Evolutionary conservation across 2,113 vertebrate genomes (phyloP), one percentile per base, ranked within the genome.

Genomic region (Xenopus laevis): DNA sequence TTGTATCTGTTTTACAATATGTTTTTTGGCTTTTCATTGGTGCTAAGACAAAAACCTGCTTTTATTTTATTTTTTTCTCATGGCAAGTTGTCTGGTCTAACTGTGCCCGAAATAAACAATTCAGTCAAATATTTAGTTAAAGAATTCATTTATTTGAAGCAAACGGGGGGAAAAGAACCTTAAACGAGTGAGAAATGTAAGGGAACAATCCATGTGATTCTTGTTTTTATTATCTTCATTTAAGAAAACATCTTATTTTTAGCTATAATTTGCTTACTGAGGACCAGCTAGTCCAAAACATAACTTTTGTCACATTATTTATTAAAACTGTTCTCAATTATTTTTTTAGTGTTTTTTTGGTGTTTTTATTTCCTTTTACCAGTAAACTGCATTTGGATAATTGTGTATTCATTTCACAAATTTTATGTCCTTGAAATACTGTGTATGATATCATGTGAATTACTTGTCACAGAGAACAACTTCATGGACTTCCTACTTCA

Each of bases 251-350:
- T 90, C 86, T 88, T 93, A 91, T 91, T 89, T 84, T 92, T 92
- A 92, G 89, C 90, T 88, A 93, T 93, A 90, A 90, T 92, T 94
- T 93, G 87, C 93, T 89, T 91, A 92, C 87, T 88, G 88, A 91
- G 83, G 87, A 89, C 92, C 81, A 90, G 91, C 88, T 92, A 92
- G 91, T 92, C 89, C 91, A 83, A 93, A 50, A 93, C 89, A 90
- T 87, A 90, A 92, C 91, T 92, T 90, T 93, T 90, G 92, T 88
- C 88, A 91, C 89, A 90, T 93, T 93, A 93, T 94, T 94, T 92
- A 93, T 93, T 92, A 95, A 95, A 94, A 95, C 91, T 89, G 89
- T 92, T 92, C 90, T 92, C 86, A 92, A 92, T 93, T 89, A 90
- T 86, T 84, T 50, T 81, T 79, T 70, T 80, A 81, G 71, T 85